Evolutionary conservation across 1,140 invertebrate species (phyloP), one percentile per base, ranked within the genome.

Genomic region (Papilio xuthus): DNA sequence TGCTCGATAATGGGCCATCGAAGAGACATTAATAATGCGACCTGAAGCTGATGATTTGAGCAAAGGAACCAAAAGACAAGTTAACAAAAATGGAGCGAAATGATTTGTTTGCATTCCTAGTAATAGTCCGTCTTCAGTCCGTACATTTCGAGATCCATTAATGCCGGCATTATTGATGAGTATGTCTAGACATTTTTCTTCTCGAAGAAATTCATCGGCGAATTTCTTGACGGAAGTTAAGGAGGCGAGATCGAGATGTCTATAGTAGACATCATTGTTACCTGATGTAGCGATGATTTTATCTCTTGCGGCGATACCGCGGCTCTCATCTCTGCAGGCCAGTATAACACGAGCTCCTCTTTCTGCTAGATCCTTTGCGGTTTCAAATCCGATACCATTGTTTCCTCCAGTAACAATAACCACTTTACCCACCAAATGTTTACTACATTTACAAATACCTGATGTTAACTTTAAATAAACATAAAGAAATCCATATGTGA

Each of bases 81-180:
- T 98, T 15, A 98, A 89, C 1, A 98, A 93, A 87, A 98, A 98
- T 28, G 96, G 97, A 0, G 97, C 97, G 88, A 97, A 97, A 87
- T 98, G 96, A 93, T 99, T 99, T 0, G 96, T 96, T 26, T 96
- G 97, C 96, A 98, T 98, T 0, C 96, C 97, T 77, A 96, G 90
- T 86, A 98, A 97, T 8, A 98, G 87, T 6, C 96, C 97, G 92
- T 98, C 97, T 86, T 96, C 96, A 95, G 87, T 96, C 82, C 92
- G 96, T 86, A 73, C 77, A 7, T 87, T 77, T 1, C 79, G 77
- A 0, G 73, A 50, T 13, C 77, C 76, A 26, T 23, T 94, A 15
- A 50, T 89, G 12, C 96, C 97, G 1, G 97, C 97, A 89, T 98
- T 98, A 85, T 98, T 97, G 60, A 98, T 95, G 0, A 98, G 92